These are phyloP conservation scores for Trypoxylus dichotomus DNA, from an alignment of 1,140 invertebrate genomes.

Conservation along the genomic window DNA sequence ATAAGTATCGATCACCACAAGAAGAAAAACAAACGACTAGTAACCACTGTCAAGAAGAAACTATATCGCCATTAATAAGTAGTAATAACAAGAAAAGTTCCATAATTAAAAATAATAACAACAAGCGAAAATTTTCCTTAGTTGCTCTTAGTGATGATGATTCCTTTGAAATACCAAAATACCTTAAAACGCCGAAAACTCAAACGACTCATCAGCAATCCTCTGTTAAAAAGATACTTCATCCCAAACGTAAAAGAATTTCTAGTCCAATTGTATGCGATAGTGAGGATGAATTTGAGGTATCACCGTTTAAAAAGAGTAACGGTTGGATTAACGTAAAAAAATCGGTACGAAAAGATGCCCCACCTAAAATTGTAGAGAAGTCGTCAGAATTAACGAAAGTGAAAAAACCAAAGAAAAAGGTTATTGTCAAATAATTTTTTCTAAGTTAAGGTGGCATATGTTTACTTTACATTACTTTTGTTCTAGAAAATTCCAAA, in stretches of 20 bases:
- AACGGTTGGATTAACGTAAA: slow-evolving; percentile 4
- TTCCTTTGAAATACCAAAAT: neutral
- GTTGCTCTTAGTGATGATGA: neutral
- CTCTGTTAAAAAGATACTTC: neutral
- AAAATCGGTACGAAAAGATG: neutral
- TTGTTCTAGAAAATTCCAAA: neutral
- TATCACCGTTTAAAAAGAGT: neutral
- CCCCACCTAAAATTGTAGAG: neutral
- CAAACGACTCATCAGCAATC: neutral
- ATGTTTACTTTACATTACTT: neutral
- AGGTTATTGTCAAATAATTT: neutral
- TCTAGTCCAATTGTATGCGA: neutral
- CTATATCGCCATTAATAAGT: neutral
- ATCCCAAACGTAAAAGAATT: neutral
- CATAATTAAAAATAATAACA: no score
- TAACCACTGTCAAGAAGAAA: neutral
- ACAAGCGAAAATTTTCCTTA: no score
- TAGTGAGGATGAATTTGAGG: slow-evolving; percentile 42
- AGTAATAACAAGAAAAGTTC: neutral
- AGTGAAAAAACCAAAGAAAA: neutral
- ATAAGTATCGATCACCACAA: neutral
- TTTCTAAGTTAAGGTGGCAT: neutral
- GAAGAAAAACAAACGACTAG: neutral
- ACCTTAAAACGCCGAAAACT: neutral
- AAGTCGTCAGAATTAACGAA: neutral